Evolutionary conservation across 2,113 vertebrate genomes (phyloP), one percentile per base, ranked within the genome.

Genomic region (Hylia prasina): DNA sequence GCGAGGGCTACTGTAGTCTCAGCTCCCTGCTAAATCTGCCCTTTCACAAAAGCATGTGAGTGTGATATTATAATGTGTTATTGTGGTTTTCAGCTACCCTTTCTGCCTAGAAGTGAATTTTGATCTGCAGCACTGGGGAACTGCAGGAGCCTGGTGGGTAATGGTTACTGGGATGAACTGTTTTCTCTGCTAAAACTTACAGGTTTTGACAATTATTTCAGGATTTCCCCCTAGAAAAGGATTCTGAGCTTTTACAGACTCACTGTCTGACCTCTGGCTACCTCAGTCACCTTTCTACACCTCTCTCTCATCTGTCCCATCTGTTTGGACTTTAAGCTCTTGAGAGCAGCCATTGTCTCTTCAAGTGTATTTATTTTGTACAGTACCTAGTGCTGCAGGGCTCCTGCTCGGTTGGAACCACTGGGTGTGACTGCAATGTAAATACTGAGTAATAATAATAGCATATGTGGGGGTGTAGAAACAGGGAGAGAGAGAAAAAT

Each of bases 381-480:
- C 80, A 87, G 90, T 83, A 95, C 92, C 90, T 90, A 82, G 44
- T 21, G 23, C 93, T 6, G 57, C 68, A 75, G 92, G 94, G 76
- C 86, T 96, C n/a, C 88, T 92, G 92, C 89, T 95, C 48, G 27
- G 65, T 78, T 95, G 96, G 88, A 96, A 90, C 94, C 93, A 87
- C 92, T 97, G 93, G 90, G 93, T 96, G 93, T 93, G 95, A 95
- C 96, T 92, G 85, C 48, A 97, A 97, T 93, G 94, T 96, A 97
- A 96, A 96, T 96, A 96, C 72, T 89, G 94, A 96, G 93, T 96
- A 96, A 93, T 97, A 97, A 96, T 96, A 95, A 96, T 96, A 93
- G 94, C 95, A 96, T 96, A 95, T 95, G 96, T 95, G 89, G 95
- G 96, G 95, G 96, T 95, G 96, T 96, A 95, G 94, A 94, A 94